Evolutionary conservation across 2,797 vertebrate genomes (phyloP).

Genomic region (Acipenser oxyrinchus): DNA sequence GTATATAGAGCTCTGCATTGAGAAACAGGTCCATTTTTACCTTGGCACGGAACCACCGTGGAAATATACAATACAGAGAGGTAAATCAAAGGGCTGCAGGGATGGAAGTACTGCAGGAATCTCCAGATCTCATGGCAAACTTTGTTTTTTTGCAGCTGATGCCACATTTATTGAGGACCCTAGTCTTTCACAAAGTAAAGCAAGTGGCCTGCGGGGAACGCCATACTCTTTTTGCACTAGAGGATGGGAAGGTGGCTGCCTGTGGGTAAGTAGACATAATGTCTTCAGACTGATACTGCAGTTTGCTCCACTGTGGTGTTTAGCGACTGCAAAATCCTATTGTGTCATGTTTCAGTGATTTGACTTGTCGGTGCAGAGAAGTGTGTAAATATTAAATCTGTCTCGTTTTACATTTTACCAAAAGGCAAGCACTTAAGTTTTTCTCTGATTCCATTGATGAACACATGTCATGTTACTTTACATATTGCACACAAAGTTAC

Average conservation of each 20-base stretch:
- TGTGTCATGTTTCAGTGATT: slow-evolving; percentile 15
- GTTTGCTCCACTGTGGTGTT: slow-evolving; percentile 32
- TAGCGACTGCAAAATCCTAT: slow-evolving; percentile 27
- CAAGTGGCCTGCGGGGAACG: slow-evolving; percentile 61
- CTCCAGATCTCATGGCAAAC: slow-evolving; percentile 47
- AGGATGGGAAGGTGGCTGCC: slow-evolving; percentile 56
- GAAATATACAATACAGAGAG: slow-evolving; percentile 42
- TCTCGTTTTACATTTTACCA: slow-evolving; percentile 12
- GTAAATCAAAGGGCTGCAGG: slow-evolving; percentile 47
- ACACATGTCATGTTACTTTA: slow-evolving; percentile 36
- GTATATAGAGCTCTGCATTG: slow-evolving; percentile 58
- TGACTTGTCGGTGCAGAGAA: slow-evolving; percentile 12
- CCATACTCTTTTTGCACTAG: slow-evolving; percentile 51
- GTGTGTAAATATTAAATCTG: slow-evolving; percentile 13
- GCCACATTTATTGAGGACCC: slow-evolving; percentile 54
- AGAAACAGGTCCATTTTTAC: slow-evolving; percentile 68
- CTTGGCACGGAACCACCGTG: slow-evolving; percentile 53
- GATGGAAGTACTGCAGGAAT: slow-evolving; percentile 46
- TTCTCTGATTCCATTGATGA: slow-evolving; percentile 20
- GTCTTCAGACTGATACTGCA: slow-evolving; percentile 22
- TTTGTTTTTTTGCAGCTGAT: slow-evolving; percentile 51
- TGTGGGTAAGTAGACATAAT: slow-evolving; percentile 70
- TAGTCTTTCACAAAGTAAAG: slow-evolving; percentile 58
- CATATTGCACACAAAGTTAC: slow-evolving; percentile 36
- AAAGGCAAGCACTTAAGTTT: slow-evolving; percentile 2